A percentile compares a stretch with the other conserved stretches of the same genome.
phyloP scores from a whole-genome alignment of 2,797 vertebrate genomes.

The Chloroceryle amazona region DNA sequence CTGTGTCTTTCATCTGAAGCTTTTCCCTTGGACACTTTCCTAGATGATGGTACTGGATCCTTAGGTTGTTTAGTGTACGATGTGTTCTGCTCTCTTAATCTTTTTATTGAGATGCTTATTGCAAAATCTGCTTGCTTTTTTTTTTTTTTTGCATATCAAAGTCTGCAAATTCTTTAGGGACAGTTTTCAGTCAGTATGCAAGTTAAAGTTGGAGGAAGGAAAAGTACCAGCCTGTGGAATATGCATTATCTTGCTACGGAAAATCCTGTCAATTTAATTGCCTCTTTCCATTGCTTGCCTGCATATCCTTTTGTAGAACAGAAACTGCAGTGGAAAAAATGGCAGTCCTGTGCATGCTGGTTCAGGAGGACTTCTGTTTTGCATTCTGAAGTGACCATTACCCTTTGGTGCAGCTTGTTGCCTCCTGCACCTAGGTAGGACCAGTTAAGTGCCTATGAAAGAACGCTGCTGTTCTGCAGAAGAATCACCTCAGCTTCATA shows the following conservation, averaged over 20 bases:
- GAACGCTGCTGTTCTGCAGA: not conserved
- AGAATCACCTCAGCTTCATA: not conserved
- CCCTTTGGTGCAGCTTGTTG: not conserved
- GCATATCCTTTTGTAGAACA: not conserved
- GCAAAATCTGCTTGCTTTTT: not conserved
- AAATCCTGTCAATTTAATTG: not conserved
- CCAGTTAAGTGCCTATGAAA: not conserved
- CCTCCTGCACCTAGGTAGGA: accelerated
- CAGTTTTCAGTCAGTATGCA: not conserved
- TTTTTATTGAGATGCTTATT: not conserved
- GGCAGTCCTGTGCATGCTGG: not conserved
- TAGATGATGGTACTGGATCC: not conserved
- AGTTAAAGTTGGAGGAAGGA: not conserved
- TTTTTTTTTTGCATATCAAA: not conserved
- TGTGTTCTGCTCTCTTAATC: not conserved
- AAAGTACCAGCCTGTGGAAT: not conserved
- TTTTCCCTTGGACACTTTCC: not conserved
- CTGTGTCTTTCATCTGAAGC: not conserved
- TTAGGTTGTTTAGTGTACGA: not conserved
- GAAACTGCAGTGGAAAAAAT: not conserved
- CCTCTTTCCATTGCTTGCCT: not conserved
- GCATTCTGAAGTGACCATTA: not conserved
- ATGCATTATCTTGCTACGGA: not conserved
- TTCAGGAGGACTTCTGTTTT: not conserved
- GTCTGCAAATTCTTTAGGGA: not conserved